phyloP scores from a whole-genome alignment of 2,113 vertebrate genomes.

The Macrotus californicus region DNA sequence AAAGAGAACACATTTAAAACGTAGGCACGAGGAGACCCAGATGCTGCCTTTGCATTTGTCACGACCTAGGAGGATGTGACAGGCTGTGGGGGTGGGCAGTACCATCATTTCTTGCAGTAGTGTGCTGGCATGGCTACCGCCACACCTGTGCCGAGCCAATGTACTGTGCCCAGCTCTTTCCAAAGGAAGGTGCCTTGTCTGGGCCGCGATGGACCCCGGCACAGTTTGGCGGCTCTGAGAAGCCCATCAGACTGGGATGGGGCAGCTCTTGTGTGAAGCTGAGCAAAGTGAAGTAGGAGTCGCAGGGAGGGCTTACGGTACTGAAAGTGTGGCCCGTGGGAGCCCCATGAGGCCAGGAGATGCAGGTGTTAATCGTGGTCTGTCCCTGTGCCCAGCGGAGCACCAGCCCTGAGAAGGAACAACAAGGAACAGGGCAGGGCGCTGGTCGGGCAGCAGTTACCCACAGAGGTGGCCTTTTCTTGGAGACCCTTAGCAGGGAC shows the following conservation, averaged over 20 bases:
- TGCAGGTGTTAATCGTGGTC: accelerated
- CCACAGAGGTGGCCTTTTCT: accelerated
- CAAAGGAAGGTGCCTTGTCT: background rate
- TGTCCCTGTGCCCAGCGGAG: accelerated
- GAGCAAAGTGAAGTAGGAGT: background rate
- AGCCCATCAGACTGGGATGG: background rate
- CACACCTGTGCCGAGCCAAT: accelerated
- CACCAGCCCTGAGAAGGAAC: no score
- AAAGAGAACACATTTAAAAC: background rate
- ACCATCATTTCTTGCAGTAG: no score
- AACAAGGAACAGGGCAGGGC: background rate
- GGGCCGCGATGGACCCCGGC: accelerated
- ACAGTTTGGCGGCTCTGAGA: background rate
- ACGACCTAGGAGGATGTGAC: accelerated
- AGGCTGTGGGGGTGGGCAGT: no score
- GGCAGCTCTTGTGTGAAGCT: accelerated
- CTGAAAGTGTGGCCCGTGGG: background rate
- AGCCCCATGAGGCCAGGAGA: accelerated
- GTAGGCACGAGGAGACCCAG: background rate
- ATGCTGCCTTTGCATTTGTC: accelerated
- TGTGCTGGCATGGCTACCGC: accelerated
- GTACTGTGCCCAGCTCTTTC: background rate
- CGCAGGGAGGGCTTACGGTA: background rate
- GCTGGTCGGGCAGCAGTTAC: accelerated
- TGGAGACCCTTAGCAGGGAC: background rate